Evolutionary conservation across 2,888 invertebrate genomes (phyloP), one percentile per base, ranked within the genome.

Genomic region (Cryptus viduatorius): DNA sequence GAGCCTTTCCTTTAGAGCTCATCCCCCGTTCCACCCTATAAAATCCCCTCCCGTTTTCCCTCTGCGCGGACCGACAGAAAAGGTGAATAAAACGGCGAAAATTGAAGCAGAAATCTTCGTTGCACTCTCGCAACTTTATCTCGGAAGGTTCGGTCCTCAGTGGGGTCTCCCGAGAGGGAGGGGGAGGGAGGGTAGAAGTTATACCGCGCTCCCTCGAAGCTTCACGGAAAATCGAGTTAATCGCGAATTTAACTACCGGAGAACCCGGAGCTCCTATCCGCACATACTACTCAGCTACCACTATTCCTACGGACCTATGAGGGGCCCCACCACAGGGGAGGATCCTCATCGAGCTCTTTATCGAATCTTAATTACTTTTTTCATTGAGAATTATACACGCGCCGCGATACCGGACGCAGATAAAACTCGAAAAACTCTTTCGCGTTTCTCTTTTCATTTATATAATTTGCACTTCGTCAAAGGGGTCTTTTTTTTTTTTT

Each of bases 211-310:
- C 75, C 37, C 50, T 50, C 48, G 65, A 59, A 79, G 79, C 79
- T 71, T 79, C 75, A 64, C 68, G 48, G 75, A 61, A 76, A 83
- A 83, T 75, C 75, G 75, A 83, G 71, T 83, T 83, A 83, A 79
- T 79, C 79, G 73, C 24, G 64, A 83, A 83, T 83, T 79, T 64
- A 79, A 79, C 83, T 83, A 83, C 83, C 79, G 77, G 72, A 77
- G 72, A 82, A 82, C 72, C 77, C 77, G 67, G 42, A 61, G 75
- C 69, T 79, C 77, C 44, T 37, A 31, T 19, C 3, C 42, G 16
- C 67, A 5, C 19, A 67, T 19, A 44, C 67, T 19, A 24, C 14
- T 44, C 29, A 37, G 37, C 37, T 19, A 42, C 65, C 37, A n/a
- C 7, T n/a, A 42, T 14, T 42, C 7, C 42, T 42, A 16, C 3